Evolutionary conservation across 37 sponge, comb jelly and placozoan species (phyloP).

Genomic region (Agelas oroides): DNA sequence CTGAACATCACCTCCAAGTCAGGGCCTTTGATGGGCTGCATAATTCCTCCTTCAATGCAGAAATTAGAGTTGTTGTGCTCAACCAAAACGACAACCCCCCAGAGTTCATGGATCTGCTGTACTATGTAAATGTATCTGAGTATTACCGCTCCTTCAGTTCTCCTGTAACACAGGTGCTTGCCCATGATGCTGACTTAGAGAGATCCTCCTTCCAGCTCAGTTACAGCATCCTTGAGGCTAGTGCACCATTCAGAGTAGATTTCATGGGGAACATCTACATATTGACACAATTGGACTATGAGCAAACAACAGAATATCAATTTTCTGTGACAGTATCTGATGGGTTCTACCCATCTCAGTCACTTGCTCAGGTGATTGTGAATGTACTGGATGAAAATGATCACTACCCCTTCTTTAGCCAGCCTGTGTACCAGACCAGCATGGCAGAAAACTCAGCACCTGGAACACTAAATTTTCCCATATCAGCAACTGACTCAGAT

Average conservation of each 20-base stretch:
- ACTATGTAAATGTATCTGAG: constrained; percentile 59
- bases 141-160: constrained; percentile 13
- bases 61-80: constrained; percentile 46
- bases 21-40: constrained; percentile 52
- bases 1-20: constrained; percentile 31
- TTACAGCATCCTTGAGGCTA: constrained; percentile 23
- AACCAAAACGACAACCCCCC: constrained; percentile 77
- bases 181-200: constrained; percentile 43
- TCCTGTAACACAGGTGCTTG: constrained; percentile 45
- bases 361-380: constrained; percentile 32
- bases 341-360: constrained; percentile 25
- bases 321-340: constrained; percentile 50
- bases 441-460: constrained; percentile 51
- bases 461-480: constrained; percentile 6
- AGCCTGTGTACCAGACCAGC: constrained; percentile 21
- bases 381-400: constrained; percentile 63
- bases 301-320: constrained; percentile 27
- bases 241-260: constrained; percentile 34
- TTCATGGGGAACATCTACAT: constrained; percentile 44
- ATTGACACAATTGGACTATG: constrained; percentile 50
- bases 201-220: constrained; percentile 16
- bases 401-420: constrained; percentile 39
- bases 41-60: constrained; percentile 53
- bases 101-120: constrained; percentile 20
- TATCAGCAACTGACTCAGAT: constrained; percentile 49